Evolutionary conservation across 2,797 vertebrate genomes (phyloP).

Genomic region (Sebastes matsubarae): DNA sequence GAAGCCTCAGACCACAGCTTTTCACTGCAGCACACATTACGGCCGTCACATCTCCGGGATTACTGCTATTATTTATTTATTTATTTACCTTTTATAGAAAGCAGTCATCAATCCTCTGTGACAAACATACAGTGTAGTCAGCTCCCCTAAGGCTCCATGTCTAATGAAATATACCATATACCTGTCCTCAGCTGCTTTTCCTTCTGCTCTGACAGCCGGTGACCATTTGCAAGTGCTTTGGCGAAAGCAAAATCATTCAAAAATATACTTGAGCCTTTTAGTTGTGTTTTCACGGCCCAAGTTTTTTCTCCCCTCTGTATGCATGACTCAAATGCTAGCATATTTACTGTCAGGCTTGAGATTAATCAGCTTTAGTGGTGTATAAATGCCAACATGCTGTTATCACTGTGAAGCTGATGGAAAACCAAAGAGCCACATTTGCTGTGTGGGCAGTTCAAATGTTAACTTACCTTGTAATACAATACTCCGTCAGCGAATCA

Average conservation of each 20-base stretch:
- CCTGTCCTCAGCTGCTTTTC: constrained; percentile 72
- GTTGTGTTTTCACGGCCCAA: constrained; percentile 58
- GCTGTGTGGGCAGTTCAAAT: constrained; percentile 66
- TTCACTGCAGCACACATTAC: constrained; percentile 68
- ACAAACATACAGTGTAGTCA: constrained; percentile 78
- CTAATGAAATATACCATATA: constrained; percentile 79
- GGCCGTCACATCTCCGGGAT: constrained; percentile 72
- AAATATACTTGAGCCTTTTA: constrained; percentile 68
- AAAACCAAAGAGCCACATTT: constrained; percentile 52
- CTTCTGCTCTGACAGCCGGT: constrained; percentile 49
- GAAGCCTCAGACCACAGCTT: constrained; percentile 63
- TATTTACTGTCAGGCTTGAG: constrained; percentile 66
- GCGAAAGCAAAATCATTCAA: constrained; percentile 57
- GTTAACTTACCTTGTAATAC: constrained; percentile 68
- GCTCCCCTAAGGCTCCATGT: constrained; percentile 74
- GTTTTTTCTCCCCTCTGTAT: constrained; percentile 38
- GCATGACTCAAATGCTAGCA: constrained; percentile 58
- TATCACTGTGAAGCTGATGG: constrained; percentile 66
- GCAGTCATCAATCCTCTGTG: constrained; percentile 78
- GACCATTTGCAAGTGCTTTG: constrained; percentile 57
- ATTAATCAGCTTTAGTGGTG: constrained; percentile 72
- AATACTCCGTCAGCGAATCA: constrained; percentile 58
- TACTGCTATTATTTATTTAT: constrained; percentile 80
- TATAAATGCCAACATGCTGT: constrained; percentile 68
- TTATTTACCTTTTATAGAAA: constrained; percentile 76